A percentile compares a stretch with the other conserved stretches of the same genome.
phyloP scores from a whole-genome alignment of 2,113 vertebrate genomes.

The Dolichotis patagonum region DNA sequence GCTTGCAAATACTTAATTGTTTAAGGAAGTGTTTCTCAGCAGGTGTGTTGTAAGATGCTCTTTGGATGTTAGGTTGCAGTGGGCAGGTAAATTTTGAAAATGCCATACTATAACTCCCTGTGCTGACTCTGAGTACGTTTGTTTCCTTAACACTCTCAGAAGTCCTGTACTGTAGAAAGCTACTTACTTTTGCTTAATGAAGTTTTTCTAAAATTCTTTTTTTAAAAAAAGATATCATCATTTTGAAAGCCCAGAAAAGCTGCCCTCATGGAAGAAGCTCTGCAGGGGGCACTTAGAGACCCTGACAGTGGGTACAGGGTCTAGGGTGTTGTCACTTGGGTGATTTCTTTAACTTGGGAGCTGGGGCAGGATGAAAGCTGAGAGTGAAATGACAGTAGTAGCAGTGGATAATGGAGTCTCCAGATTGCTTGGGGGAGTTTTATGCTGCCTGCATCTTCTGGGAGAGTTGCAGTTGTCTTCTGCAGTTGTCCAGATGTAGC shows the following conservation, averaged over 20 bases:
- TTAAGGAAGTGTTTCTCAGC: not conserved
- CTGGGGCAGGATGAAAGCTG: not conserved
- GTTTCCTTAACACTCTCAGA: not conserved
- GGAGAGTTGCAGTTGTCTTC: too few relatives aligned
- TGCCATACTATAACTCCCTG: not conserved
- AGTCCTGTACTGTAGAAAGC: not conserved
- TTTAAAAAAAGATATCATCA: not conserved
- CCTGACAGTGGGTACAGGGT: not conserved
- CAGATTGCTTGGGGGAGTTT: too few relatives aligned
- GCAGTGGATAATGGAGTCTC: not conserved
- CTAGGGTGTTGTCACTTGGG: not conserved
- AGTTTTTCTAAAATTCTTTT: not conserved
- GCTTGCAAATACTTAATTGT: not conserved
- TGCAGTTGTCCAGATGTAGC: too few relatives aligned
- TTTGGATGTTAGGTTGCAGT: not conserved
- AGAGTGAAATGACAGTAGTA: not conserved
- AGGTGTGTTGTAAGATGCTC: not conserved
- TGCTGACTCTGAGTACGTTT: not conserved
- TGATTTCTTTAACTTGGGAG: not conserved
- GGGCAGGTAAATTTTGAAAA: not conserved
- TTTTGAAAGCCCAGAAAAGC: not conserved
- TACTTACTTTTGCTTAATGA: constrained; percentile 9
- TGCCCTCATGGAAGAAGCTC: not conserved
- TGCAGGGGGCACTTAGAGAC: not conserved
- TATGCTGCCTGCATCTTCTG: not conserved